Evolutionary conservation across 2,113 vertebrate genomes (phyloP).

Genomic region (Rhipidura dahli): DNA sequence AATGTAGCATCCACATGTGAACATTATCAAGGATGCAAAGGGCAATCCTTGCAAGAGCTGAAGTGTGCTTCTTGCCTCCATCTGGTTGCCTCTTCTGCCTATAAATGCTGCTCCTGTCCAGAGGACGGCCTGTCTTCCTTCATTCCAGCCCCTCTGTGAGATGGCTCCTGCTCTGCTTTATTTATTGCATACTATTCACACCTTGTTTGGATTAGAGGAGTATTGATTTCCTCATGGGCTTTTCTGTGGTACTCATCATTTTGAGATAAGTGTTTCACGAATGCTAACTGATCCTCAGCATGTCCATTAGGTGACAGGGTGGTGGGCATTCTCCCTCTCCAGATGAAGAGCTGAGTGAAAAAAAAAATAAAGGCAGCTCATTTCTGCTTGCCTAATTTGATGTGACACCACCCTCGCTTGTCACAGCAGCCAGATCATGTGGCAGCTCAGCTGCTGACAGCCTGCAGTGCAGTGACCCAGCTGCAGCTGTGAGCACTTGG

Average conservation of each 20-base stretch:
- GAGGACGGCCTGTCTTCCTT: not conserved
- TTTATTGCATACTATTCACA: not conserved
- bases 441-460: not conserved
- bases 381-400: not conserved
- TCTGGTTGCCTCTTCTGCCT: not conserved
- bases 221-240: constrained; percentile 1
- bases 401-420: not conserved
- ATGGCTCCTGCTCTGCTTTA: not conserved
- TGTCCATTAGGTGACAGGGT: not conserved
- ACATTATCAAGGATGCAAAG: not conserved
- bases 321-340: not conserved
- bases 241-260: not conserved
- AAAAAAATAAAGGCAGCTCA: not conserved
- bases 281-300: not conserved
- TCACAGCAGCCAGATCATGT: not conserved
- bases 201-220: not conserved
- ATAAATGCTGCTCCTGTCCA: not conserved
- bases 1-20: fast-evolving
- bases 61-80: not conserved
- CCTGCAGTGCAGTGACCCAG: not conserved
- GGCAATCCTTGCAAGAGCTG: not conserved
- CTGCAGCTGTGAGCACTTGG: constrained; percentile 1
- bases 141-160: not conserved
- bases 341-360: not conserved
- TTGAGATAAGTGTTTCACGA: not conserved